A percentile compares a stretch with the other conserved stretches of the same genome.
These are phyloP conservation scores for Pocillopora verrucosa DNA, from an alignment of 64 coral and sea anemone genomes.

Conservation along the genomic window DNA sequence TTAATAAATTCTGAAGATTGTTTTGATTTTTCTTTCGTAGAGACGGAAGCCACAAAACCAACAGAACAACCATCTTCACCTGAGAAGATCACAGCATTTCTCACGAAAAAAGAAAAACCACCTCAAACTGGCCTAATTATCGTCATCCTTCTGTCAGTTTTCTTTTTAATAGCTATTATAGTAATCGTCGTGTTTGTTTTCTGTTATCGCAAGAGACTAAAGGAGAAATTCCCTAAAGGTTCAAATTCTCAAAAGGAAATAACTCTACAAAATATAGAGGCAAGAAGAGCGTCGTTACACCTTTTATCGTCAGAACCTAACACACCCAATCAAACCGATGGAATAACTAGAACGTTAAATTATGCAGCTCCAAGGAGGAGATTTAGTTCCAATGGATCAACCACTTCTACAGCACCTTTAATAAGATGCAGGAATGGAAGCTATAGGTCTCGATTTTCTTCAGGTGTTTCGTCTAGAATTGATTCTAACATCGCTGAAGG, in stretches of 20 bases:
- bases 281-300: conserved; percentile 2
- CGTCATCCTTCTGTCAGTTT: conserved; percentile 27
- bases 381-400: conserved; percentile 81
- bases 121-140: conserved; percentile 23
- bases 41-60: neutral
- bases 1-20: neutral
- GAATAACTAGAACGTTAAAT: conserved; percentile 44
- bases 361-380: conserved; percentile 53
- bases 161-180: conserved; percentile 26
- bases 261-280: conserved; percentile 22
- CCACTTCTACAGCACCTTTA: conserved; percentile 75
- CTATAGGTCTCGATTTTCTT: conserved; percentile 87
- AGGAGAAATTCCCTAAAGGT: conserved; percentile 28
- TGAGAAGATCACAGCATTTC: neutral
- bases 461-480: conserved; percentile 72
- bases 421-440: conserved; percentile 89
- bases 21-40: neutral
- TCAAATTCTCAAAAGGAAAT: conserved; percentile 31
- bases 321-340: conserved; percentile 54
- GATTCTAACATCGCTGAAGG: conserved; percentile 96
- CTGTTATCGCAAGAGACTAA: conserved; percentile 50
- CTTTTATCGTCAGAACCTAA: conserved; percentile 67
- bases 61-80: neutral
- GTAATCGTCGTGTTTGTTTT: conserved; percentile 28
- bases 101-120: neutral